Percentiles rank a stretch among this genome's conserved stretches.
phyloP scores from a whole-genome alignment of 2,113 vertebrate species.

The Chroicocephalus ridibundus region DNA sequence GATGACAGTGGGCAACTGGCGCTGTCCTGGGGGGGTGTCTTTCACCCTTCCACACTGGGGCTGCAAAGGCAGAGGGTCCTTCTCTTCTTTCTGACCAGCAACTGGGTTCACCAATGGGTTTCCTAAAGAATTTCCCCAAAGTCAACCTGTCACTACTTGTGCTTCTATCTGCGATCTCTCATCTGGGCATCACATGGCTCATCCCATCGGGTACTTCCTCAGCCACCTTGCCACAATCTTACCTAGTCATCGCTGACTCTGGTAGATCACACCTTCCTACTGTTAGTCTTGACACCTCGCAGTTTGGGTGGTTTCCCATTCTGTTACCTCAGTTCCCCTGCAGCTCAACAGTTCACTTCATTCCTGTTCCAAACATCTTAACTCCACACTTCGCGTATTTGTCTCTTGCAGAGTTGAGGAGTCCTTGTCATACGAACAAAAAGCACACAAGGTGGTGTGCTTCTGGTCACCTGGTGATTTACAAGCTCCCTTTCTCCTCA shows the following conservation, averaged over 20 bases:
- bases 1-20: background rate
- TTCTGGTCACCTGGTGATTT: background rate
- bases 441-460: background rate
- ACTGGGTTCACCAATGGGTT: background rate
- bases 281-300: background rate
- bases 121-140: background rate
- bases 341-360: background rate
- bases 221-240: background rate
- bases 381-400: rapidly evolving
- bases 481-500: background rate
- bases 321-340: background rate
- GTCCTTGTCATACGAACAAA: background rate
- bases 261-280: background rate
- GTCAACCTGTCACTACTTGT: background rate
- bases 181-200: background rate
- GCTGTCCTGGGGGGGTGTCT: background rate
- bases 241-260: rapidly evolving
- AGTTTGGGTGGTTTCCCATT: background rate
- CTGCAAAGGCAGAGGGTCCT: background rate
- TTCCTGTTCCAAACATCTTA: background rate
- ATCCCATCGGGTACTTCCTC: background rate
- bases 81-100: background rate
- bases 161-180: background rate
- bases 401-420: background rate
- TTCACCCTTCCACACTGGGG: rapidly evolving